Conservation (phyloP, 2,888 invertebrate genomes). For the Smittia aterrima region DNA sequence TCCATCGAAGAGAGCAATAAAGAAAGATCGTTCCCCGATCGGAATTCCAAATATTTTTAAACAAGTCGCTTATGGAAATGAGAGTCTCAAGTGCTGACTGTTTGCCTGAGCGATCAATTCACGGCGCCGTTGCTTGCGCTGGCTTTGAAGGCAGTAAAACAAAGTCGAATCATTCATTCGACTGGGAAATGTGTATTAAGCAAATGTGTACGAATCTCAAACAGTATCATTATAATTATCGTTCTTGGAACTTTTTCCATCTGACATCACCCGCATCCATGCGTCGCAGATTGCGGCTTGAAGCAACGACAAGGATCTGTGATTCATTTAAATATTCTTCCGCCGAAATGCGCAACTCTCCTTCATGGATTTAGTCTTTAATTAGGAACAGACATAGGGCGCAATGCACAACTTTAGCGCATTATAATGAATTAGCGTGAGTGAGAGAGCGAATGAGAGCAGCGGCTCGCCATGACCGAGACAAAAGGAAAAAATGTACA, state of each 20-base stretch:
- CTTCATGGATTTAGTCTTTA: background rate
- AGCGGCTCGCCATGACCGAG: constrained; percentile 9
- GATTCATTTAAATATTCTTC: constrained; percentile 16
- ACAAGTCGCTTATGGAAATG: constrained; percentile 18
- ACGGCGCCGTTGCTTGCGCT: constrained; percentile 8
- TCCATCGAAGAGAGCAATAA: background rate
- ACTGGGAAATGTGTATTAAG: background rate
- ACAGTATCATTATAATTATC: constrained; percentile 11
- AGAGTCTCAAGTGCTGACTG: background rate
- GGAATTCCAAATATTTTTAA: constrained; percentile 21
- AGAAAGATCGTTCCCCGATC: constrained; percentile 8
- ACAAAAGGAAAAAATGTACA: constrained; percentile 8
- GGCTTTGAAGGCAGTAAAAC: background rate
- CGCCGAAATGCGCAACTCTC: constrained; percentile 1
- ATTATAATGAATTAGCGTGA: background rate
- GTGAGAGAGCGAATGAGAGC: background rate
- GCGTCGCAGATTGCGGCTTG: background rate
- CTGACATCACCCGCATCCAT: constrained; percentile 4
- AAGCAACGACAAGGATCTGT: background rate
- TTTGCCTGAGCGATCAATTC: background rate
- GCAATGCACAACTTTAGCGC: constrained; percentile 7
- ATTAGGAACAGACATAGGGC: background rate
- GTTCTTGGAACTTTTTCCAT: background rate
- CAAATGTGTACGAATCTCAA: background rate
- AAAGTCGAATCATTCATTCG: background rate